Evolutionary conservation across 2,888 invertebrate genomes (phyloP).

Genomic region (Napeogenes inachia): DNA sequence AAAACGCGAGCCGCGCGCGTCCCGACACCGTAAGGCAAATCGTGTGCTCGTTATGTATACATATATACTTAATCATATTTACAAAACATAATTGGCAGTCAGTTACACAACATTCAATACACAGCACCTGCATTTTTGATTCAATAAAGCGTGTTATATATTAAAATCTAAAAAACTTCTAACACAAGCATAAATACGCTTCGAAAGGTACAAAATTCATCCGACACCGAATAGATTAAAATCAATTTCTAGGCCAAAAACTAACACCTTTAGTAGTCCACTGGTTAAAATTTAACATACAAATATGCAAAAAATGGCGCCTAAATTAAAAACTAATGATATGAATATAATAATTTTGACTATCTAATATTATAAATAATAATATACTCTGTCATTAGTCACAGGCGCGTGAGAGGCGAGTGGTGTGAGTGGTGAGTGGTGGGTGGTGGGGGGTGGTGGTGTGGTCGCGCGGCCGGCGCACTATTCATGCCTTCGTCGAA

Average conservation of each 20-base stretch:
- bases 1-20: constrained; percentile 60
- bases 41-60: constrained; percentile 60
- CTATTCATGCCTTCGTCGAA: constrained; percentile 47
- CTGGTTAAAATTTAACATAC: constrained; percentile 55
- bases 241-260: constrained; percentile 58
- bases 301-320: constrained; percentile 53
- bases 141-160: constrained; percentile 61
- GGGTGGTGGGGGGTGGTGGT: too few relatives aligned
- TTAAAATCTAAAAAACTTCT: constrained; percentile 50
- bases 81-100: constrained; percentile 68
- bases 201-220: constrained; percentile 36
- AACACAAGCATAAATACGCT: constrained; percentile 33
- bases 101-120: constrained; percentile 48
- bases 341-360: constrained; percentile 74
- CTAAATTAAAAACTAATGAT: constrained; percentile 77
- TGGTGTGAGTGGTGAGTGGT: too few relatives aligned
- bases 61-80: constrained; percentile 66
- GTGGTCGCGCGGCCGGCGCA: constrained; percentile 40
- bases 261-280: constrained; percentile 52
- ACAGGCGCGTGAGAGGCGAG: constrained; percentile 30
- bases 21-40: constrained; percentile 59
- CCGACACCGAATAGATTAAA: constrained; percentile 50
- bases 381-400: constrained; percentile 43
- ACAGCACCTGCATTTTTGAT: constrained; percentile 61
- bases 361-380: constrained; percentile 69